Evolutionary conservation across 2,888 invertebrate species (phyloP), one percentile per base, ranked within the genome.

Genomic region (Calliopum simillimum): DNA sequence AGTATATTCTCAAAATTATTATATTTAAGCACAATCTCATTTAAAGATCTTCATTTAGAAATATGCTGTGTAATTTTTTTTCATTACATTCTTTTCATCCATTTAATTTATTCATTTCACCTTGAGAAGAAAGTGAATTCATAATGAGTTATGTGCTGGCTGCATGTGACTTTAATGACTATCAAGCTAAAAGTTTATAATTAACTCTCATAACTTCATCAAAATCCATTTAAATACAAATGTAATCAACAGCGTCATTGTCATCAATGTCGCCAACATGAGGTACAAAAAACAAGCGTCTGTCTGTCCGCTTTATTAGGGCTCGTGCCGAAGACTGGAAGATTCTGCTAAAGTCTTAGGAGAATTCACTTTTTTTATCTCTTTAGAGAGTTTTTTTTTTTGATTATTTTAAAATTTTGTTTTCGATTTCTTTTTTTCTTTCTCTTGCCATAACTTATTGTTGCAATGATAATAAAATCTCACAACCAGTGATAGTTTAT

Each of bases 121-220:
- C 63, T 63, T 63, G 47, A 25, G 25, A 63, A 63, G 63, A 63
- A 63, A 63, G 63, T 63, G 63, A 63, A 12, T 61, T 61, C 11
- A 16, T 33, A 58, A 58, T 58, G 16, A n/a, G 25, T n/a, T 13
- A 33, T n/a, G 6, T n/a, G n/a, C n/a, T n/a, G n/a, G n/a, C 33
- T 33, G 33, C 33, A 33, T 33, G 33, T 33, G 33, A 33, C 12
- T 58, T 41, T 33, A 16, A 58, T 58, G 33, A 16, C 41, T 5
- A 23, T 4, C 12, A 11, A 19, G 21, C 46, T 33, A 23, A 33
- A 33, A 33, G 33, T 33, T 33, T 46, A 21, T 46, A 19, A 6
- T 14, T 21, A 23, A 19, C 46, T 46, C 44, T 19, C 16, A 44
- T 25, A 11, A 46, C 4, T 64, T 64, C 16, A 16, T 51, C 43